These are phyloP conservation scores for Erythrocebus patas DNA, from an alignment of 2,113 vertebrate species.

Conservation along the genomic window DNA sequence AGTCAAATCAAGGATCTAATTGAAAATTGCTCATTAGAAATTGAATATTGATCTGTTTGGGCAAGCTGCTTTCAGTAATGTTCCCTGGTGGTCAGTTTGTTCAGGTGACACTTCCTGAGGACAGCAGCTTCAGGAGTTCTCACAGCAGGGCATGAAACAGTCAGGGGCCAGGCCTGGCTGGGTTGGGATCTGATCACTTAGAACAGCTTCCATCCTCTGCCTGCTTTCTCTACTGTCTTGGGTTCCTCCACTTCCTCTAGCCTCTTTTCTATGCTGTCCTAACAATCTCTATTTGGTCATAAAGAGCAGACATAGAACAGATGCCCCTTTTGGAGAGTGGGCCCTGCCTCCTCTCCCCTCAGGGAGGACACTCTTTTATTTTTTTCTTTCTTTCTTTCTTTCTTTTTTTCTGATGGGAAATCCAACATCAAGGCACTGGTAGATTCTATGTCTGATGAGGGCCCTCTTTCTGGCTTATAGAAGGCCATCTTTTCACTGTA, in stretches of 20 bases:
- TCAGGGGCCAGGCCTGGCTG: background rate
- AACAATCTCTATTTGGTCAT: background rate
- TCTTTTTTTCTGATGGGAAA: background rate
- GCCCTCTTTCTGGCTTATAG: background rate
- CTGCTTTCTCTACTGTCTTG: background rate
- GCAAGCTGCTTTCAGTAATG: background rate
- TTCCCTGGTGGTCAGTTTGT: background rate
- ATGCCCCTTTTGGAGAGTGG: background rate
- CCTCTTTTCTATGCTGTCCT: background rate
- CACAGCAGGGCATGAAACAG: background rate
- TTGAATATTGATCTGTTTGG: background rate
- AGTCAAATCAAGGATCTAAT: background rate
- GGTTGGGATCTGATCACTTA: background rate
- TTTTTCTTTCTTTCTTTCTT: too few relatives aligned
- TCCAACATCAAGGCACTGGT: background rate
- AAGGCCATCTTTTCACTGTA: background rate
- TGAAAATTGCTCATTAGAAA: background rate
- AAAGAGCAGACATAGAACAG: background rate
- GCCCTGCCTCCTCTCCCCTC: too few relatives aligned
- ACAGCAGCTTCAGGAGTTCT: background rate
- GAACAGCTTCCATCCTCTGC: background rate
- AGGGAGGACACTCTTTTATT: background rate
- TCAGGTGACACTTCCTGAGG: background rate
- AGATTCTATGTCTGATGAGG: background rate
- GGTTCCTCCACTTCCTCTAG: background rate